Conservation (phyloP, 2,888 invertebrate genomes). For the Troilus luridus region DNA sequence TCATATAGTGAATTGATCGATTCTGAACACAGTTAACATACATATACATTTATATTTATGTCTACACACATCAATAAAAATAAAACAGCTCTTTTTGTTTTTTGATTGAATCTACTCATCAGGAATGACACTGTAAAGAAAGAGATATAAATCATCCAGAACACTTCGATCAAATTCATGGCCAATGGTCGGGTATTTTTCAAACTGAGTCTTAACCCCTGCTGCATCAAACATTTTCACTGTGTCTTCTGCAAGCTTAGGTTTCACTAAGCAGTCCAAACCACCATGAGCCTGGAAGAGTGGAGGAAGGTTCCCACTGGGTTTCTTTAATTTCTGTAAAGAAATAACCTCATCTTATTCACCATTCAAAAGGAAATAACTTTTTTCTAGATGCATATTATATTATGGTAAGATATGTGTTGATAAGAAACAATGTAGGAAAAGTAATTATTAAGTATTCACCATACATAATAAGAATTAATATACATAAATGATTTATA, state of each 20-base stretch:
- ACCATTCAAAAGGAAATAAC: too few species aligned
- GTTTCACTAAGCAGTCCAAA: slow-evolving; percentile 57
- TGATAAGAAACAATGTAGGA: too few species aligned
- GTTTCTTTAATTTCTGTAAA: slow-evolving; percentile 39
- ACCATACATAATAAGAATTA: too few species aligned
- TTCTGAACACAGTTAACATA: slow-evolving; percentile 47
- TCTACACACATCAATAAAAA: slow-evolving; percentile 45
- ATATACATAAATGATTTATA: too few species aligned
- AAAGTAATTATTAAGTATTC: too few species aligned
- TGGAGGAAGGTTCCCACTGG: slow-evolving; percentile 32
- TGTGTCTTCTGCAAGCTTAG: slow-evolving; percentile 54
- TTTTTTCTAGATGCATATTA: too few species aligned
- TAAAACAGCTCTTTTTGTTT: neutral
- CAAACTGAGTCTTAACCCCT: slow-evolving; percentile 57
- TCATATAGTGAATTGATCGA: slow-evolving; percentile 25
- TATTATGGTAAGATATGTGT: too few species aligned
- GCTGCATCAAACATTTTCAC: slow-evolving; percentile 53
- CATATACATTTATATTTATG: slow-evolving; percentile 18
- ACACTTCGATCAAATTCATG: slow-evolving; percentile 57
- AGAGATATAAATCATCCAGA: slow-evolving; percentile 58
- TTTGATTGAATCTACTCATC: slow-evolving; percentile 5
- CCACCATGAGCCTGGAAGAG: slow-evolving; percentile 60
- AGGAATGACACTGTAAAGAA: slow-evolving; percentile 58
- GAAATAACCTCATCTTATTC: neutral
- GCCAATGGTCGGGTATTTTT: slow-evolving; percentile 46